Conservation (phyloP, 2,888 invertebrate genomes). For the Paralinhomoeus sp. region DNA sequence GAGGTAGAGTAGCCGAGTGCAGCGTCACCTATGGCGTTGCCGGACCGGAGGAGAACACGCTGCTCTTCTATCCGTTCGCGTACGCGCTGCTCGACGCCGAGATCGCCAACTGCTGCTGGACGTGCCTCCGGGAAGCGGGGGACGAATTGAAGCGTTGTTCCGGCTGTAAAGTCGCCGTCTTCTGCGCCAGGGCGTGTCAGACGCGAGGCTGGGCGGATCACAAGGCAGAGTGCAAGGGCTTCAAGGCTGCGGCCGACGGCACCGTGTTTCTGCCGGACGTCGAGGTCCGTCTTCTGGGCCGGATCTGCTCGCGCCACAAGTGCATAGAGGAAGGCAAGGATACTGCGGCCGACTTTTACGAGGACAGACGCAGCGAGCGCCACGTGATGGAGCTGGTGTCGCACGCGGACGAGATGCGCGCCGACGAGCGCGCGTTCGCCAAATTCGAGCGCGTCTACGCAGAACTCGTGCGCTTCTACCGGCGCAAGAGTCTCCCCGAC, state of each 20-base stretch:
- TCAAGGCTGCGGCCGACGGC: slow-evolving; percentile 2
- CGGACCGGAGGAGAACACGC: no score
- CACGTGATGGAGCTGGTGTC: slow-evolving; percentile 18
- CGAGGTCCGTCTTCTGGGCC: slow-evolving; percentile 19
- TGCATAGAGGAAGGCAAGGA: slow-evolving; percentile 16
- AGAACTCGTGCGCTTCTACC: slow-evolving; percentile 13
- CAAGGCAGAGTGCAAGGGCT: slow-evolving; percentile 17
- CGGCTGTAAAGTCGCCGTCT: slow-evolving; percentile 5
- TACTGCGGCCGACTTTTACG: no score
- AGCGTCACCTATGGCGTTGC: no score
- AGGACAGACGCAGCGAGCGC: no score
- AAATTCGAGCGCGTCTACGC: slow-evolving; percentile 19
- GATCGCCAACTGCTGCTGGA: slow-evolving; percentile 17
- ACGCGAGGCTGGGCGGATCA: slow-evolving; percentile 20
- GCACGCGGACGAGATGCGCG: slow-evolving; percentile 16
- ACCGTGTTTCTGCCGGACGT: slow-evolving; percentile 11
- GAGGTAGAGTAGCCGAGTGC: no score
- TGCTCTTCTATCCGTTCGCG: slow-evolving; percentile 23
- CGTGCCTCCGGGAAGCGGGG: slow-evolving; percentile 11
- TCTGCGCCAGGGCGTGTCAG: slow-evolving; percentile 17
- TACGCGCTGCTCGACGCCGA: slow-evolving; percentile 18
- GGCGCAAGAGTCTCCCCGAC: slow-evolving; percentile 12
- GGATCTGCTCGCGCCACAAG: slow-evolving; percentile 18
- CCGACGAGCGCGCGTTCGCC: slow-evolving; percentile 13
- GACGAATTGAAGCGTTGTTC: slow-evolving; percentile 1